A percentile compares a stretch with the other conserved stretches of the same genome.
Conservation (phyloP, 2,113 vertebrate species). For the Lucifuga dentata region DNA sequence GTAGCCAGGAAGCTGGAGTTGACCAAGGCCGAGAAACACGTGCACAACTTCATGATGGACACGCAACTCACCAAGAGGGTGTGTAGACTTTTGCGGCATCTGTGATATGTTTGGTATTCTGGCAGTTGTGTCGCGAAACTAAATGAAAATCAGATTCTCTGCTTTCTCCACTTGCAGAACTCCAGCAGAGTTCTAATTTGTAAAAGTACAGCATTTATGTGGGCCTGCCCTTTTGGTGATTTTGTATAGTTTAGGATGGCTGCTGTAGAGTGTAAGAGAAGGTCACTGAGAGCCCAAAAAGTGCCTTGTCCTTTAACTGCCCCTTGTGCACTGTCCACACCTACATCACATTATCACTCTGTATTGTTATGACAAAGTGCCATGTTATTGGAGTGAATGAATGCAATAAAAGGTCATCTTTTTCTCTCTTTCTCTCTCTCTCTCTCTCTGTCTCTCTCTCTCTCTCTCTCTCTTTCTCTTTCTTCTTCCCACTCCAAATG, state of each 20-base stretch:
- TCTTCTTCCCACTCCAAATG: slow-evolving; percentile 39
- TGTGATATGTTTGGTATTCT: not conserved
- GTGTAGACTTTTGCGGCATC: slow-evolving; percentile 58
- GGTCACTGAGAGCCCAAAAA: not conserved
- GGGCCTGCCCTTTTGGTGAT: not conserved
- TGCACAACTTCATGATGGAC: slow-evolving; percentile 99
- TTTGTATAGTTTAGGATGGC: slow-evolving; percentile 14
- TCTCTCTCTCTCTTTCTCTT: slow-evolving; percentile 34
- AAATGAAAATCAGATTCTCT: not conserved
- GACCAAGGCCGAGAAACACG: slow-evolving; percentile 98
- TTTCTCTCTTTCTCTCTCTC: slow-evolving; percentile 34
- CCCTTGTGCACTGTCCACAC: slow-evolving; percentile 22
- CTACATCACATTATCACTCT: slow-evolving; percentile 37
- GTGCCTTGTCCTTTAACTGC: slow-evolving; percentile 28
- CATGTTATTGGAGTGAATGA: slow-evolving; percentile 62
- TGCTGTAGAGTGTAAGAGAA: not conserved
- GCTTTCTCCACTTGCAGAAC: not conserved
- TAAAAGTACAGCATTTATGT: slow-evolving; percentile 7
- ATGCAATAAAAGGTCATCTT: slow-evolving; percentile 72
- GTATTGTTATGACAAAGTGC: slow-evolving; percentile 51
- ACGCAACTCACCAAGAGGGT: slow-evolving; percentile 98
- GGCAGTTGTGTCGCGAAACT: slow-evolving; percentile 3
- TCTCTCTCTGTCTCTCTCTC: slow-evolving; percentile 42
- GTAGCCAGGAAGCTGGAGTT: slow-evolving; percentile 98
- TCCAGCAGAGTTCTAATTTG: slow-evolving; percentile 7